Conservation (phyloP, 2,888 invertebrate species). For the Melitaea athalia region DNA sequence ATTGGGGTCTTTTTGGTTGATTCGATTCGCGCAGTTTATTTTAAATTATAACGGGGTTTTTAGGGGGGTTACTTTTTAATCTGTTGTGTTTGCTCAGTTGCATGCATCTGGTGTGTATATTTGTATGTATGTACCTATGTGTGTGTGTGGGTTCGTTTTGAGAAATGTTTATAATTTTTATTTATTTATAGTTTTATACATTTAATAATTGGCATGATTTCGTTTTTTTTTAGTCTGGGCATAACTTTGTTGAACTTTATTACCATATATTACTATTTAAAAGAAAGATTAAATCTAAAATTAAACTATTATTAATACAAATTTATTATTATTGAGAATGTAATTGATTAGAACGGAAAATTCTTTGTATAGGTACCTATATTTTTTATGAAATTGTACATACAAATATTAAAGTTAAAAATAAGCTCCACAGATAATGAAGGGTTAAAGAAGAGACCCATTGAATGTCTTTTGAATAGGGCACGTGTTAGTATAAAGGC, state of each 20-base stretch:
- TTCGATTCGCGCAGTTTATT: slow-evolving; percentile 79
- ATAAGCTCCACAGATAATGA: background rate
- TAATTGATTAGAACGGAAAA: too few relatives aligned
- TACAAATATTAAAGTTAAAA: background rate
- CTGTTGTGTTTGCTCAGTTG: slow-evolving; percentile 38
- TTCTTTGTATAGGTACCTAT: too few relatives aligned
- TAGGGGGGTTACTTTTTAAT: slow-evolving; percentile 44
- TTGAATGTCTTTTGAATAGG: slow-evolving; percentile 13
- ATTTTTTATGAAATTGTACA: too few relatives aligned
- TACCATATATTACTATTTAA: too few relatives aligned
- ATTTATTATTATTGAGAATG: too few relatives aligned
- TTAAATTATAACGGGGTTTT: slow-evolving; percentile 72
- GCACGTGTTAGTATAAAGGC: slow-evolving; percentile 14
- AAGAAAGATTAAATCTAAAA: too few relatives aligned
- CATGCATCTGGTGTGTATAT: slow-evolving; percentile 19
- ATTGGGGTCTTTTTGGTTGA: slow-evolving; percentile 58
- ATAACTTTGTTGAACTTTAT: too few relatives aligned
- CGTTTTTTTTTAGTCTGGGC: too few relatives aligned
- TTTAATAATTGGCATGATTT: too few relatives aligned
- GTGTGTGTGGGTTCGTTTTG: background rate
- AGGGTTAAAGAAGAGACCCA: slow-evolving; percentile 1
- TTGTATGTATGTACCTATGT: background rate
- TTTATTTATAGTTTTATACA: too few relatives aligned
- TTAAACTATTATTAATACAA: too few relatives aligned
- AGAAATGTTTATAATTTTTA: background rate